A percentile compares a stretch with the other conserved stretches of the same genome.
Evolutionary conservation across 2,113 vertebrate genomes (phyloP).

Genomic region (Tursiops truncatus): DNA sequence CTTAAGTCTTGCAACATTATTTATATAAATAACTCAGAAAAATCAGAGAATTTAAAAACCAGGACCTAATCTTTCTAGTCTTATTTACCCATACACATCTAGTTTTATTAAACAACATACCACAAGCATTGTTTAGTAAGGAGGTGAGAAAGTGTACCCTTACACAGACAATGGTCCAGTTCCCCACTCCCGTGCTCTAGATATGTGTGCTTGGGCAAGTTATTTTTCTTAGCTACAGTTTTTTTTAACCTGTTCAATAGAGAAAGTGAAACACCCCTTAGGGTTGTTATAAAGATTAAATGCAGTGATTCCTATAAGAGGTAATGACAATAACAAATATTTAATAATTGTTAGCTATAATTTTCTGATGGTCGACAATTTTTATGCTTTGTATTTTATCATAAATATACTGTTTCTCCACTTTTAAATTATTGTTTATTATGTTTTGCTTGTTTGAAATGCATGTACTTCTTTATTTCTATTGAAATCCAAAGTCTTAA

Average conservation of each 20-base stretch:
- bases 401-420: background rate
- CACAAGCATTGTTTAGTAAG: background rate
- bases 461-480: background rate
- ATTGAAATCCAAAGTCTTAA: background rate
- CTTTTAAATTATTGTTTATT: background rate
- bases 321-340: background rate
- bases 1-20: background rate
- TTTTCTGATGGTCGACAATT: background rate
- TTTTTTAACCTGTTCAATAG: background rate
- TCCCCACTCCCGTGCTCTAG: no score
- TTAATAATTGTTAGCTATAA: background rate
- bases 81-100: background rate
- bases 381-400: background rate
- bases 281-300: background rate
- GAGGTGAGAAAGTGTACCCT: background rate
- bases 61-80: background rate
- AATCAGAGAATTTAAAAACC: background rate
- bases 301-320: background rate
- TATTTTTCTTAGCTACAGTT: background rate
- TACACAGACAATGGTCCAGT: background rate
- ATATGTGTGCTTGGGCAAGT: background rate
- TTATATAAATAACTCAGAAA: background rate
- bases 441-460: conserved; percentile 17
- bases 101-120: background rate
- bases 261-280: background rate